Conservation (phyloP, 1,140 invertebrate species). For the Ruditapes philippinarum region DNA sequence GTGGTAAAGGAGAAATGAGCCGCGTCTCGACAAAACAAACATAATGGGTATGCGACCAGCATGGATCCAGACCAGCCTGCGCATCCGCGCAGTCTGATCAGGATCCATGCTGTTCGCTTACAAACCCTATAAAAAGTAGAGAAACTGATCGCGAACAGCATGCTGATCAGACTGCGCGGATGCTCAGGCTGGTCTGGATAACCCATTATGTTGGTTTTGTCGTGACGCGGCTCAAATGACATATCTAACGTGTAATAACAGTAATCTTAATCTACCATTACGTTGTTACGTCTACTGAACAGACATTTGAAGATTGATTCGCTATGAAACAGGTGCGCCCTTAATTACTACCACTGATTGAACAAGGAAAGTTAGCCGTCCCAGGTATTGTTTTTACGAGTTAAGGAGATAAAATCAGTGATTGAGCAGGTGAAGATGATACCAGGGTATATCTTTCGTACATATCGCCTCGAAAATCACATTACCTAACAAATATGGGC, state of each 20-base stretch:
- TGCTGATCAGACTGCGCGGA: too few species aligned
- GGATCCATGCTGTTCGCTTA: too few species aligned
- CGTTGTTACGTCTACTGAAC: background rate
- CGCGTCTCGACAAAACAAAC: too few species aligned
- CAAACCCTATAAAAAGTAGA: too few species aligned
- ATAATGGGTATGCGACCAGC: too few species aligned
- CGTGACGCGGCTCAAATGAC: too few species aligned
- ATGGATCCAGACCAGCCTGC: too few species aligned
- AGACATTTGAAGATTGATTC: background rate
- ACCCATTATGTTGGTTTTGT: too few species aligned
- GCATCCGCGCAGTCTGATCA: too few species aligned
- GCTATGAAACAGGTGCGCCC: background rate
- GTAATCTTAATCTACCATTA: slow-evolving; percentile 24
- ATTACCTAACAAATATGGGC: slow-evolving; percentile 11
- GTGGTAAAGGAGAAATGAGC: too few species aligned
- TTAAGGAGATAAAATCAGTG: background rate
- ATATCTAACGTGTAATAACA: background rate
- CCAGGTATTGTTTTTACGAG: slow-evolving; percentile 22
- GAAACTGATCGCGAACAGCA: too few species aligned
- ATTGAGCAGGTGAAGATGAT: slow-evolving; percentile 27
- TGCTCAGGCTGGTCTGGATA: too few species aligned
- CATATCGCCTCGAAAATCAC: background rate
- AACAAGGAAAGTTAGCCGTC: background rate
- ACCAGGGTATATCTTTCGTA: background rate
- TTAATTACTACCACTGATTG: slow-evolving; percentile 14